Conservation (phyloP, 2,113 vertebrate species). For the Sigmodon hispidus region DNA sequence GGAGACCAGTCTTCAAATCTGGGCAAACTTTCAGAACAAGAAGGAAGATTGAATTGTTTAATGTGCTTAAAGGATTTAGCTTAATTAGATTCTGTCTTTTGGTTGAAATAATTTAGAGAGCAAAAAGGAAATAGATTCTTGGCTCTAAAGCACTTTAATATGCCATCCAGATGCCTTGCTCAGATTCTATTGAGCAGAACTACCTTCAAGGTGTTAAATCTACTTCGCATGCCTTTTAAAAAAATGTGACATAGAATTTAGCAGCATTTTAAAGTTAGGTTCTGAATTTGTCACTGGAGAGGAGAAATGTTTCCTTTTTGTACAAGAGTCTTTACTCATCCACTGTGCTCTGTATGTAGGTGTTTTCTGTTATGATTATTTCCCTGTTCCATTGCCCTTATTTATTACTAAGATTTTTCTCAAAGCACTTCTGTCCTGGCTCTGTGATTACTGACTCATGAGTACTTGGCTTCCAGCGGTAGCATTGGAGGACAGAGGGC, state of each 20-base stretch:
- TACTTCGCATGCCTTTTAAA: background rate
- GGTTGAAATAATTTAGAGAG: conserved; percentile 40
- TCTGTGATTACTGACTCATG: background rate
- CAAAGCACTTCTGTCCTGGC: fast-evolving
- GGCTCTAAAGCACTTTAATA: conserved; percentile 1
- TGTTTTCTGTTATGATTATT: background rate
- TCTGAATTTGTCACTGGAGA: background rate
- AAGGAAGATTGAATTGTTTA: background rate
- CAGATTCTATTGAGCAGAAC: background rate
- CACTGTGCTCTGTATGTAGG: background rate
- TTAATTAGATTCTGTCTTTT: conserved; percentile 48
- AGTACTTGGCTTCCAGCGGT: fast-evolving
- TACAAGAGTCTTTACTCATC: background rate
- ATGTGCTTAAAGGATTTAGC: conserved; percentile 23
- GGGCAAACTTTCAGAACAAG: background rate
- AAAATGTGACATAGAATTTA: background rate
- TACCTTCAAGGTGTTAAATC: background rate
- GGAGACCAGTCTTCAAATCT: background rate
- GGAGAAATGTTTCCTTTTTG: background rate
- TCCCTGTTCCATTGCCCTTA: background rate
- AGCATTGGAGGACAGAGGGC: fast-evolving
- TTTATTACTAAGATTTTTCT: background rate
- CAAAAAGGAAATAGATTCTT: conserved; percentile 18
- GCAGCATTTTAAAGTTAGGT: background rate
- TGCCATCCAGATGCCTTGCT: background rate